These are phyloP conservation scores for Ophiothrix spiculata DNA, from an alignment of 35 echinoderm and acorn worm species.

Conservation along the genomic window DNA sequence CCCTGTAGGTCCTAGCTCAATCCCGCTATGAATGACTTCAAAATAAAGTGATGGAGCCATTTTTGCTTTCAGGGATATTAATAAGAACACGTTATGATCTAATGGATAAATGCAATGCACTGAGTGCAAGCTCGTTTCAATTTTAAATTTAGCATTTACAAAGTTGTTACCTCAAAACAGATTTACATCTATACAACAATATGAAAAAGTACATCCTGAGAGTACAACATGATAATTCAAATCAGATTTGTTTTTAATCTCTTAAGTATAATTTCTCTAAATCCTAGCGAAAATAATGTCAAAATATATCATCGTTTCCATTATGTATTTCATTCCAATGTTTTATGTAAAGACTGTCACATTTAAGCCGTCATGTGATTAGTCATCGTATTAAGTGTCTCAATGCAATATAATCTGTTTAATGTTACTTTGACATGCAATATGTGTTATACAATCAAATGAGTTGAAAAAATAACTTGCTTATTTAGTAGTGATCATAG, in stretches of 20 bases:
- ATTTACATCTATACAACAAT: no score
- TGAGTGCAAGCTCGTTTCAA: no score
- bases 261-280: no score
- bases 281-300: no score
- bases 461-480: no score
- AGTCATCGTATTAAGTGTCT: not conserved
- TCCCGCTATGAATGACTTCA: not conserved
- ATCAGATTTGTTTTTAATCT: no score
- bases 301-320: no score
- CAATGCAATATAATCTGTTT: not conserved
- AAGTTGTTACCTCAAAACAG: no score
- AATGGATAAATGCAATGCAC: not conserved
- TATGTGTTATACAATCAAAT: not conserved
- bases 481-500: no score
- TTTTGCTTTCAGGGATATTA: conserved; percentile 5
- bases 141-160: no score
- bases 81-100: conserved; percentile 8
- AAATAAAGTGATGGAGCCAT: not conserved
- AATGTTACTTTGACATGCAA: not conserved
- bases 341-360: not conserved
- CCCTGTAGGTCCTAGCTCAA: not conserved
- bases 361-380: not conserved
- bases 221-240: no score
- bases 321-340: not conserved
- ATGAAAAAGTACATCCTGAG: no score